Percentiles rank a stretch among this genome's conserved stretches.
Evolutionary conservation across 1,140 invertebrate species (phyloP).

Genomic region (Microvelia longipes): DNA sequence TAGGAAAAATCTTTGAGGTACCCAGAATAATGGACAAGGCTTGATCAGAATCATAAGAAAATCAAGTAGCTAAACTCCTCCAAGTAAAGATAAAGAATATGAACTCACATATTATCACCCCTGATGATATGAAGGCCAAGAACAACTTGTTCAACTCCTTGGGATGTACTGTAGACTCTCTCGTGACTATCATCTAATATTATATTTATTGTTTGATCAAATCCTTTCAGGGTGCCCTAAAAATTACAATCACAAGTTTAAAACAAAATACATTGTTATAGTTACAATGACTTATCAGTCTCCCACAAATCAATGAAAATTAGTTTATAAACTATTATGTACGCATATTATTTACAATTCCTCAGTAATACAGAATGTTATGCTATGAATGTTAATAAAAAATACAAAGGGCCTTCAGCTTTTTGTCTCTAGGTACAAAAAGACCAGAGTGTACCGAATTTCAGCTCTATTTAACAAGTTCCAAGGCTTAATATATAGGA

Average conservation of each 20-base stretch:
- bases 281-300: slow-evolving; percentile 27
- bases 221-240: slow-evolving; percentile 73
- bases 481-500: no score
- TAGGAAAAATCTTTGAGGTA: no score
- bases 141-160: slow-evolving; percentile 90
- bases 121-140: slow-evolving; percentile 92
- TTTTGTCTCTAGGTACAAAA: no score
- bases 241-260: slow-evolving; percentile 24
- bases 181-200: slow-evolving; percentile 96
- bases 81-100: no score
- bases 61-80: no score
- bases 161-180: slow-evolving; percentile 78
- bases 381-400: no score
- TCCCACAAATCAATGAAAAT: slow-evolving; percentile 20
- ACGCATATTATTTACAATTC: background rate
- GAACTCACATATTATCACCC: slow-evolving; percentile 85
- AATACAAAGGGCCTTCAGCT: no score
- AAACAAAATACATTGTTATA: slow-evolving; percentile 7
- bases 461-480: no score
- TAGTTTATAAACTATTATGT: background rate
- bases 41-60: no score
- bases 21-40: no score
- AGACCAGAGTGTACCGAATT: no score
- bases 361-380: slow-evolving; percentile 12
- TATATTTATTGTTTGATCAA: slow-evolving; percentile 96